Percentiles rank a stretch among this genome's conserved stretches.
Evolutionary conservation across 2,888 invertebrate genomes (phyloP).

Genomic region (Diachrysia chrysitis): DNA sequence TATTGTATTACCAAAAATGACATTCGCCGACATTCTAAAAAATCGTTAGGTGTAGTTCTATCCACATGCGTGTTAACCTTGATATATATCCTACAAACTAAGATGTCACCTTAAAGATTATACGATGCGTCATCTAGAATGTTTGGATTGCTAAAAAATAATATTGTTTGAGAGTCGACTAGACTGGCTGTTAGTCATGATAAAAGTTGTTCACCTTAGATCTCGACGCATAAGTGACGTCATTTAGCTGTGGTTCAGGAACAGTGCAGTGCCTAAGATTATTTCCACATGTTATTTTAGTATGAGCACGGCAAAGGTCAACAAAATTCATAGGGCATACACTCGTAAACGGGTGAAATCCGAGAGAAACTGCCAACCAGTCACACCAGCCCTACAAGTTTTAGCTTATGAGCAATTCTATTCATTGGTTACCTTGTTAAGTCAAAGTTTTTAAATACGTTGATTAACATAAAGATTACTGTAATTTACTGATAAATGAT

Average conservation of each 20-base stretch:
- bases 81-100: constrained; percentile 6
- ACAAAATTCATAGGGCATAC: constrained; percentile 59
- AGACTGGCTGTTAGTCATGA: constrained; percentile 52
- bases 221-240: constrained; percentile 50
- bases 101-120: constrained; percentile 9
- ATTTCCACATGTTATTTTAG: constrained; percentile 56
- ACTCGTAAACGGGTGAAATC: constrained; percentile 58
- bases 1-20: not conserved
- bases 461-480: constrained; percentile 50
- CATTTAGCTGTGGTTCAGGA: constrained; percentile 48
- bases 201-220: constrained; percentile 62
- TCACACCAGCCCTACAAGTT: constrained; percentile 50
- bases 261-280: constrained; percentile 35
- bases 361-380: constrained; percentile 57
- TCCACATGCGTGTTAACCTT: constrained; percentile 15
- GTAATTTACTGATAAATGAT: constrained; percentile 49
- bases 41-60: not conserved
- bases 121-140: constrained; percentile 3
- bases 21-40: not conserved
- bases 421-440: constrained; percentile 35
- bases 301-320: constrained; percentile 55
- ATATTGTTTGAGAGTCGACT: constrained; percentile 26
- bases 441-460: constrained; percentile 33
- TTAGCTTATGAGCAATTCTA: constrained; percentile 57
- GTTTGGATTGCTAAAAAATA: constrained; percentile 20